Base-by-base conservation (phyloP, 2,113 vertebrate species). In the Syngnathus scovelli region DNA sequence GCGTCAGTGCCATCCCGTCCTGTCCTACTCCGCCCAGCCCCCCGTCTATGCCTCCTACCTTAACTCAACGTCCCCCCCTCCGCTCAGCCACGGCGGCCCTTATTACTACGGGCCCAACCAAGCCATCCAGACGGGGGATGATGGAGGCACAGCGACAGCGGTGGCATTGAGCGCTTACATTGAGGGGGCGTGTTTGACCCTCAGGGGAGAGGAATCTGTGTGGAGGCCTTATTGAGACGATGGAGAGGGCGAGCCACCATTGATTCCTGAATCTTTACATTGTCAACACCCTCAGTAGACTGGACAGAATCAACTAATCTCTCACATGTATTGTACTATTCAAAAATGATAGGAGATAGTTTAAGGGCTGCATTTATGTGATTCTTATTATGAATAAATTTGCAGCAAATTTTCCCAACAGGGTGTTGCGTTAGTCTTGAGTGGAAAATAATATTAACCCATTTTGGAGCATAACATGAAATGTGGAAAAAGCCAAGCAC, bases 131-230 rank as follows among this genome's bases (percentile, higher is more conserved):
- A 41, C 49, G 6, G 86, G 75, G 74, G 88, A 88, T 58, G 85
- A 89, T 23, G 78, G 87, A n/a, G 78, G 36, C 3, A 1, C 69
- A 0, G 56, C 76, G 59, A 23, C 78, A 5, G 49, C 49, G 49
- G 61, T 21, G 16, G 66, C 78, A 0, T 55, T 87, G 55, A 67
- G 52, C 54, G 86, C 79, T 81, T 87, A 85, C 38, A 81, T 83
- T 0, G 86, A 88, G 41, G 86, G 85, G 68, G 62, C 71, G 13
- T 85, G 74, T 78, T 70, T 88, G 36, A 75, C 81, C 1, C 6
- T 85, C 6, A 78, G 88, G 65, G 85, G 84, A 10, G 88, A 89
- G 48, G 88, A 89, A 75, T 71, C 85, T 64, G 83, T 88, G 1
- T 89, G 86, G 88, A 88, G 88, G 68, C 88, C 84, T 38, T 89